Percentiles rank a stretch among this genome's conserved stretches.
Evolutionary conservation across 2,797 vertebrate species (phyloP).

Genomic region (Microcaecilia unicolor): DNA sequence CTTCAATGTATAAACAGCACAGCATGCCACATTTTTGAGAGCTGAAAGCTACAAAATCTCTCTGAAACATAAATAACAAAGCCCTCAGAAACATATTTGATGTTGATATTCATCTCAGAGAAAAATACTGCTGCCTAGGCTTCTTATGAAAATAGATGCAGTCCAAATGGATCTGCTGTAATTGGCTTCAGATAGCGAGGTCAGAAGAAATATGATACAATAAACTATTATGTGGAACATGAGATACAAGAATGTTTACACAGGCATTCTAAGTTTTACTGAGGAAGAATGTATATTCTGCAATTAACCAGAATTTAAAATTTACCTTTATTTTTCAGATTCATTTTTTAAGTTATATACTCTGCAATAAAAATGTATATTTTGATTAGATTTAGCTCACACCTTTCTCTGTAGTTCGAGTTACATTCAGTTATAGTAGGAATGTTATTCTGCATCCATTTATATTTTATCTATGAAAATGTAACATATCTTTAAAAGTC

Average conservation of each 20-base stretch:
- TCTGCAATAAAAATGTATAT: no score
- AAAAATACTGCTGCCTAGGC: constrained; percentile 79
- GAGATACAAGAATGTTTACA: constrained; percentile 96
- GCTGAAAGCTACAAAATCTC: constrained; percentile 79
- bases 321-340: no score
- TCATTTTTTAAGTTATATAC: no score
- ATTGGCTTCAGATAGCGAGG: constrained; percentile 99
- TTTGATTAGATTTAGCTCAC: no score
- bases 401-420: no score
- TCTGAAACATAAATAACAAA: constrained; percentile 97
- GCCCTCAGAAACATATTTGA: constrained; percentile 98
- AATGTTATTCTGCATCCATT: no score
- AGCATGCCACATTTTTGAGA: constrained; percentile 94
- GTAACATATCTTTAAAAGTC: constrained; percentile 4
- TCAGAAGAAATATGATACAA: constrained; percentile 93
- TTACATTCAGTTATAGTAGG: no score
- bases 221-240: constrained; percentile 84
- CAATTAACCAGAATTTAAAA: constrained; percentile 55
- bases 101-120: constrained; percentile 97
- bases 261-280: constrained; percentile 82
- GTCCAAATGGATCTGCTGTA: constrained; percentile 95
- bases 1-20: constrained; percentile 95
- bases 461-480: constrained; percentile 21
- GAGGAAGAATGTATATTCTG: constrained; percentile 63
- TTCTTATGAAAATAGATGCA: constrained; percentile 97